phyloP scores from a whole-genome alignment of 2,888 invertebrate species.

The Eilema griseolum region DNA sequence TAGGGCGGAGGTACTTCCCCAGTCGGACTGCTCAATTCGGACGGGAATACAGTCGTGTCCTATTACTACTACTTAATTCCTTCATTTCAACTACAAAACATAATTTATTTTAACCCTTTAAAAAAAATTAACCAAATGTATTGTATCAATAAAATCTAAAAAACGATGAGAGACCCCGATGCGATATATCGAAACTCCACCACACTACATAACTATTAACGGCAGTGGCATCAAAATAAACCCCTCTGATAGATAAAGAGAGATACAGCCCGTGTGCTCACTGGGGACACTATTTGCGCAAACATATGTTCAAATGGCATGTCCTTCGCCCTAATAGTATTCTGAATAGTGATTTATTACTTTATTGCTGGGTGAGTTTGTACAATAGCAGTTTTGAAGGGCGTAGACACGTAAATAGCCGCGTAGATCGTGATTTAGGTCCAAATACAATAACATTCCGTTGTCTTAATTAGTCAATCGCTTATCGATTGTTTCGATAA shows the following conservation, averaged over 20 bases:
- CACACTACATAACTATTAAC: neutral
- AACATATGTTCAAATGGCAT: neutral
- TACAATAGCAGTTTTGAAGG: slow-evolving; percentile 12
- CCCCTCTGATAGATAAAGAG: slow-evolving; percentile 58
- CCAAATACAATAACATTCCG: slow-evolving; percentile 45
- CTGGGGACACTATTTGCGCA: slow-evolving; percentile 26
- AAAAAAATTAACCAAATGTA: too few relatives aligned
- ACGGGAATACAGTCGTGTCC: too few relatives aligned
- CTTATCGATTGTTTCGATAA: slow-evolving; percentile 42
- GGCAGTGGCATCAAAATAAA: slow-evolving; percentile 30
- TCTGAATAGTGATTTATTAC: slow-evolving; percentile 5
- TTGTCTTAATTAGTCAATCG: slow-evolving; percentile 34
- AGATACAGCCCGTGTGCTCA: slow-evolving; percentile 47
- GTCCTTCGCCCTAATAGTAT: slow-evolving; percentile 1
- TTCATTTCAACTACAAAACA: too few relatives aligned
- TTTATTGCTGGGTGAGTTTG: slow-evolving; percentile 7
- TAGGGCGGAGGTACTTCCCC: too few relatives aligned
- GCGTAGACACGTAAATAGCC: neutral
- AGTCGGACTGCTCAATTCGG: too few relatives aligned
- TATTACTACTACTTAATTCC: too few relatives aligned
- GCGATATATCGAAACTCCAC: neutral
- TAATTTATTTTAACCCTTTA: too few relatives aligned
- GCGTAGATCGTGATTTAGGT: slow-evolving; percentile 8
- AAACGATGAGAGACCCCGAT: neutral
- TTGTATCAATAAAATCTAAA: neutral